Evolutionary conservation across 2,113 vertebrate species (phyloP), one percentile per base, ranked within the genome.

Genomic region (Silurus meridionalis): DNA sequence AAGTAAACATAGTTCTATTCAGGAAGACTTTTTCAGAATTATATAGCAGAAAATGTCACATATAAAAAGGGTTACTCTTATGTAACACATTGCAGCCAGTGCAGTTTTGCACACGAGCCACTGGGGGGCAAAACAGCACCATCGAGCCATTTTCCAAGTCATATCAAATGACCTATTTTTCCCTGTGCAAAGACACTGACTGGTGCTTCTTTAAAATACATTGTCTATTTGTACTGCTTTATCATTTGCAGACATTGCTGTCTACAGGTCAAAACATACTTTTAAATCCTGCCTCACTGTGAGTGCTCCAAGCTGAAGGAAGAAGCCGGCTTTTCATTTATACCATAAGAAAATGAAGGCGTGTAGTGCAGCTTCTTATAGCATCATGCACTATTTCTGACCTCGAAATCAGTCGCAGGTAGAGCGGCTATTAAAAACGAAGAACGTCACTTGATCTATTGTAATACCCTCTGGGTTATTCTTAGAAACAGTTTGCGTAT

Each of bases 101-200:
- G 94, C 93, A 95, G 83, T 93, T 37, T 92, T 90, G 88, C 83
- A 83, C 55, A 53, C 79, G 66, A 80, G 88, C 94, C 95, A 95
- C 94, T 94, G 88, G 95, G 94, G 94, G 95, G 95, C 94, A 94
- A 94, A 94, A 92, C 89, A 92, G 93, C 90, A 92, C 94, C 93
- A 90, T 92, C 89, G 86, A 94, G 92, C 87, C 87, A 88, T 80
- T 88, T 85, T 80, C 74, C 50, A 86, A 86, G 71, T 86, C 88
- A 82, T 55, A 91, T 90, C 37, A 90, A 85, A 88, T 95, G 95
- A 95, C 95, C 95, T 93, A 95, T 93, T 95, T 90, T 95, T 93
- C 87, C 86, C 86, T 87, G 84, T 91, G 86, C 87, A 90, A 85
- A 80, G 81, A 90, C 79, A 55, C 93, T 92, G 91, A 50, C 93